phyloP scores from a whole-genome alignment of 2,113 vertebrate species.

The Eulemur rufifrons region DNA sequence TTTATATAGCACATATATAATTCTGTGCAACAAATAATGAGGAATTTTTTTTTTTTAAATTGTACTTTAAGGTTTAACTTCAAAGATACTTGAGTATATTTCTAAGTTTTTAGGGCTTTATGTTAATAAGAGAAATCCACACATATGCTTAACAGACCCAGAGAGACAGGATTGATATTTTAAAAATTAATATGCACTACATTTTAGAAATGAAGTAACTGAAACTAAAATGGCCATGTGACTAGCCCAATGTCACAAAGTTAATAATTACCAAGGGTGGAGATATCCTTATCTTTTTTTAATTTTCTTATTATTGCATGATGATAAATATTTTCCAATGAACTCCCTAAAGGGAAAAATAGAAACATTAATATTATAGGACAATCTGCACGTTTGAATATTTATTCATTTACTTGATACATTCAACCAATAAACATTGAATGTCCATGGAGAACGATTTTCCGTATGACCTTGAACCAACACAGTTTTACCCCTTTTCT shows the following conservation, averaged over 20 bases:
- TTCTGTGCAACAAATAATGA: neutral
- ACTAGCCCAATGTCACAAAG: neutral
- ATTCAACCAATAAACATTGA: neutral
- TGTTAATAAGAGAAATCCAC: neutral
- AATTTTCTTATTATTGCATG: neutral
- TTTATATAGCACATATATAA: neutral
- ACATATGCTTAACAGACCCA: neutral
- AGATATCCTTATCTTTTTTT: neutral
- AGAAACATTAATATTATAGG: neutral
- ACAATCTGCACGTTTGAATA: neutral
- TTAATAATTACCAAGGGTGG: neutral
- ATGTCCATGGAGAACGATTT: neutral
- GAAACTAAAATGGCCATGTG: neutral
- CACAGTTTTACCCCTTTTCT: neutral
- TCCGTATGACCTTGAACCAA: neutral
- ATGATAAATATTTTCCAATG: neutral
- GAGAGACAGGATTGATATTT: neutral
- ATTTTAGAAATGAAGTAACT: neutral
- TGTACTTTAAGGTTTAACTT: conserved; percentile 13
- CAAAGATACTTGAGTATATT: neutral
- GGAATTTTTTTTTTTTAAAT: neutral
- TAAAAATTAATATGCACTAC: neutral
- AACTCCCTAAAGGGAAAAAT: neutral
- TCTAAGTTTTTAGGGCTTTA: neutral
- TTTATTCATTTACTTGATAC: neutral